Base-by-base conservation (phyloP, 2,797 vertebrate genomes). In the Dendrocincla tyrannina region DNA sequence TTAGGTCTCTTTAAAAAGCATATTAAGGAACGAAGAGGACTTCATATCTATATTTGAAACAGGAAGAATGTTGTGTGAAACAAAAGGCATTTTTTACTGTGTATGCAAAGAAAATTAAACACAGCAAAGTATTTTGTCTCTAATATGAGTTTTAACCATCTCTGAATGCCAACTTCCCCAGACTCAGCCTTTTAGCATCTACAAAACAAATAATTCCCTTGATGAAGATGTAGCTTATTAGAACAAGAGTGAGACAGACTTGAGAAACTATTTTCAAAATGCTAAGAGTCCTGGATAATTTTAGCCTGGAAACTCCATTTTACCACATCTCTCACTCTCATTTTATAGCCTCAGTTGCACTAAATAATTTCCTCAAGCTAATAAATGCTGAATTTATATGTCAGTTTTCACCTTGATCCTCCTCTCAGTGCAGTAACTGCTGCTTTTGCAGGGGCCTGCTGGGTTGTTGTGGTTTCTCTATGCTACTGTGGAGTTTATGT, bases 391-490 rank as follows among this genome's bases (percentile, higher is more conserved):
- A 85, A 84, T 91, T 96, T 95, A 67, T 72, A 88, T 82, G 73
- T 63, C 81, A 91, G 78, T 62, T 60, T 91, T 88, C 63, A 95
- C 80, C 77, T 88, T 93, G 55, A 90, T 94, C 58, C 60, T 85
- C 46, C 50, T 93, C 60, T 78, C 59, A 58, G 25, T 60, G 35
- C 10, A 4, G 42, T 62, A 91, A 94, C 84, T 85, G 22, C 37
- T 93, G 63, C 59, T 89, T 32, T 75, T 91, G 44, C 62, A 74
- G 27, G 74, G 49, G 37, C 91, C 92, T 92, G 72, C 84, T 94
- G 96, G 32, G 25, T 60, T 72, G 69, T 93, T 93, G 82, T 85
- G 86, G 70, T 95, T 97, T 97, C 66, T 88, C 83, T 85, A 1
- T 70, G 85, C 74, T 87, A 37, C 94, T 83, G 88, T 68, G 69